Base-by-base conservation (phyloP, 2,797 vertebrate species). In the Sebastes dallii region DNA sequence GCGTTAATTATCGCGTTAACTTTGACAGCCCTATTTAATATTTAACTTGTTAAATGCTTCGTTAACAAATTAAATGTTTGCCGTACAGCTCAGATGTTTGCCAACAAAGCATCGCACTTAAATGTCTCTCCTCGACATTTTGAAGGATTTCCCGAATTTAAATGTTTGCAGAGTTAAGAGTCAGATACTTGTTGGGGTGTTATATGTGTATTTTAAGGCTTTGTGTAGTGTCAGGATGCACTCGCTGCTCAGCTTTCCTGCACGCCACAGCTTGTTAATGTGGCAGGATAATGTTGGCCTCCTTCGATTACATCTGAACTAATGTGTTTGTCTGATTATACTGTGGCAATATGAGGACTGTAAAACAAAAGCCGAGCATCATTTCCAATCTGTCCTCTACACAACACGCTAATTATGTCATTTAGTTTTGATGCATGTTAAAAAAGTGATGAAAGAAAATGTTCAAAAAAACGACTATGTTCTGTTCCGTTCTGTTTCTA, bases 191-290 rank as follows among this genome's bases (percentile, higher is more conserved):
- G 79, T 64, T 7, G 74, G 76, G 64, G 50, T 54, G 77, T 83
- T 81, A 64, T 55, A 66, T 78, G 68, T 72, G 50, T 64, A 30
- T 87, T 89, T 88, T 81, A 86, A 92, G 75, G 78, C 77, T 72
- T 61, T 25, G 72, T 66, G 68, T 70, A 66, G 68, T 36, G 82
- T 91, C 69, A 76, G 75, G 77, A 56, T 76, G 58, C 66, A 60
- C 69, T 67, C 1, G 83, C 82, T 68, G 70, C 60, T 81, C 46
- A 1, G 59, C 61, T 70, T 62, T 55, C 65, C 76, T 39, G 68
- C 62, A 16, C 66, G 72, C 75, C 91, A 91, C 92, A 95, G 92
- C 89, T 94, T 94, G 93, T 88, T 94, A 93, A 94, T 90, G 91
- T 88, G 82, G 73, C 79, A 67, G 77, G 80, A 73, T 91, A 92